Evolutionary conservation across 2,113 vertebrate genomes (phyloP).

Genomic region (cattle (Bos taurus)): DNA sequence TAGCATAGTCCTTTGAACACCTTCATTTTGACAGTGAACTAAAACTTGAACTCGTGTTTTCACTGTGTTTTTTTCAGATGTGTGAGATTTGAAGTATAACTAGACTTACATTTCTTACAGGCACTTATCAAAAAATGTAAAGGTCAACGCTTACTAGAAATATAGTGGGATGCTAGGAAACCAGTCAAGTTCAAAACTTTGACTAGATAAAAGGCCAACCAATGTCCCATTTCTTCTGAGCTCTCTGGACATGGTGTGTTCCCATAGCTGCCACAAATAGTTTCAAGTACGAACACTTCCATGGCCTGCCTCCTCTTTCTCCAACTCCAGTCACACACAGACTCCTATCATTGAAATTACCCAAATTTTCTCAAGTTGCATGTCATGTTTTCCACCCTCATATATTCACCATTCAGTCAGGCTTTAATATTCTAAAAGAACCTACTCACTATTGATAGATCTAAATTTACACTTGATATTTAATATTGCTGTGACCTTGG

Average conservation of each 20-base stretch:
- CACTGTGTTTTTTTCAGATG: neutral
- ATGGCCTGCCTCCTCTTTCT: too few species aligned
- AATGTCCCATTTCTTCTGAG: neutral
- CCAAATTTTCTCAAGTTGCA: neutral
- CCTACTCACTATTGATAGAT: neutral
- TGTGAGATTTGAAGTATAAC: neutral
- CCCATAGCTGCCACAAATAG: neutral
- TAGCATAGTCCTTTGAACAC: neutral
- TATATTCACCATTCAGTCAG: neutral
- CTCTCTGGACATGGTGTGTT: neutral
- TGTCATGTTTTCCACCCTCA: neutral
- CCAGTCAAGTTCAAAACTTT: neutral
- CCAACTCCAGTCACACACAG: neutral
- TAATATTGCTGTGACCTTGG: neutral
- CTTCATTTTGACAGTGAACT: neutral
- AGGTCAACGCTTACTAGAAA: neutral
- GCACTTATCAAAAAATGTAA: neutral
- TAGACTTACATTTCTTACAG: neutral
- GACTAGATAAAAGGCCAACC: neutral
- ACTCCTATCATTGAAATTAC: neutral
- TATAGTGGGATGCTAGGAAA: neutral
- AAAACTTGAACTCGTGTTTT: neutral
- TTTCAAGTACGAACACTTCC: neutral
- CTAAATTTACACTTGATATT: neutral
- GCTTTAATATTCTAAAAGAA: neutral